These are phyloP conservation scores for Cyprinodon diabolis DNA, from an alignment of 2,797 vertebrate species.

Conservation along the genomic window DNA sequence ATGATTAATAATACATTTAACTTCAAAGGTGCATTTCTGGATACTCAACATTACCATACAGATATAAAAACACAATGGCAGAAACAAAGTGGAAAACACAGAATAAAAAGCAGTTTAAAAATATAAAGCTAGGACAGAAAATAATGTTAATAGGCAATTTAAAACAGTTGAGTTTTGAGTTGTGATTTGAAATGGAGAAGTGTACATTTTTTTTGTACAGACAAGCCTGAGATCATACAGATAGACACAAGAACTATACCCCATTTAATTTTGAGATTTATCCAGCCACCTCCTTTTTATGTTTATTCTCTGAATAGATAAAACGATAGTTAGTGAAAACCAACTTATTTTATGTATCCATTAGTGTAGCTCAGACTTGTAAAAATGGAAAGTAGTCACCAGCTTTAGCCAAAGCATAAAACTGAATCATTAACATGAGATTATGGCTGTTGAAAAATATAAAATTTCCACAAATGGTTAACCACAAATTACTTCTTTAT, in stretches of 20 bases:
- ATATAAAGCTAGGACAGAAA: no score
- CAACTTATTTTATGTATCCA: neutral
- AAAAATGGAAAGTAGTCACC: neutral
- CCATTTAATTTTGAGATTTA: neutral
- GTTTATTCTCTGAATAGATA: neutral
- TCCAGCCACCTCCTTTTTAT: no score
- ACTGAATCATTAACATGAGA: neutral
- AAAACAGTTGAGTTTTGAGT: no score
- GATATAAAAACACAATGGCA: no score
- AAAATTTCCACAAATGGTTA: constrained; percentile 5
- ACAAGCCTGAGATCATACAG: neutral
- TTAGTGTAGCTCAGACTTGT: neutral
- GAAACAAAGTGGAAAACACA: no score
- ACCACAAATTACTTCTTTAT: constrained; percentile 5
- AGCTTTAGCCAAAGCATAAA: neutral
- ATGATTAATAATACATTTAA: no score
- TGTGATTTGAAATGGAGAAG: no score
- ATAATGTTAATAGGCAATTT: no score
- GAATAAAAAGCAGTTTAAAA: no score
- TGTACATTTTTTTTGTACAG: no score
- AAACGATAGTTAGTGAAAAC: neutral
- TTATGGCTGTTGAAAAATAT: neutral
- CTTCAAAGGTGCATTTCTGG: no score
- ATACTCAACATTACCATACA: no score
- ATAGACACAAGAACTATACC: neutral